Evolutionary conservation across 2,113 vertebrate species (phyloP), one percentile per base, ranked within the genome.

Genomic region (Zosterops borbonicus): DNA sequence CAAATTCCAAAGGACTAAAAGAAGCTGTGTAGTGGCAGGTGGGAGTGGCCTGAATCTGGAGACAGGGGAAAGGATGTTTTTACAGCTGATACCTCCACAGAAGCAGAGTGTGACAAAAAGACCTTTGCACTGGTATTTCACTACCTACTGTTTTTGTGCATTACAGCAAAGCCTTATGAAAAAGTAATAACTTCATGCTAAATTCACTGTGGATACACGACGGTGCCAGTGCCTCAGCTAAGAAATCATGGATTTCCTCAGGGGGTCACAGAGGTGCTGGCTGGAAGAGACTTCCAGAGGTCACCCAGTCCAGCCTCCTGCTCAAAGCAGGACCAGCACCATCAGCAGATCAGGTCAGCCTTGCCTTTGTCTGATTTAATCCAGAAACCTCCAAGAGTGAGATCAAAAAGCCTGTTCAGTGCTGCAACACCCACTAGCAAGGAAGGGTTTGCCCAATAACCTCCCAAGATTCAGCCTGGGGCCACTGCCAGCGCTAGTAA

Each of bases 71-170:
- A 77, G 9, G 8, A 5, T 46, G 2, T 35, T 71, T 83, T 64
- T 49, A 12, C 42, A 77, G 12, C 46, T 76, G 23, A 22, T 10
- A 35, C 24, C 9, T 62, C n/a, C 31, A 49, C 4, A 69, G 21
- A 25, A 70, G 16, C 14, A 52, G 11, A 65, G 17, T n/a, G 35
- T 47, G 37, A n/a, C 39, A 41, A 47, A 76, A 82, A 68, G 5
- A 11, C 8, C 7, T 69, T 77, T 77, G 8, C 65, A 23, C 8
- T 49, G 16, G 5, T 65, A 9, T 55, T 75, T 88, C 24, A 20
- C 7, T 35, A 1, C 22, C 31, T 2, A 2, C 3, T 24, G 7
- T 1, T 64, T 60, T 22, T 31, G 23, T 50, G 27, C 5, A 21
- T 50, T 35, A 16, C 9, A 59, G 21, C 4, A 71, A 75, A 63